Evolutionary conservation across 2,113 vertebrate genomes (phyloP), one percentile per base, ranked within the genome.

Genomic region (Apistogramma diplotaenia): DNA sequence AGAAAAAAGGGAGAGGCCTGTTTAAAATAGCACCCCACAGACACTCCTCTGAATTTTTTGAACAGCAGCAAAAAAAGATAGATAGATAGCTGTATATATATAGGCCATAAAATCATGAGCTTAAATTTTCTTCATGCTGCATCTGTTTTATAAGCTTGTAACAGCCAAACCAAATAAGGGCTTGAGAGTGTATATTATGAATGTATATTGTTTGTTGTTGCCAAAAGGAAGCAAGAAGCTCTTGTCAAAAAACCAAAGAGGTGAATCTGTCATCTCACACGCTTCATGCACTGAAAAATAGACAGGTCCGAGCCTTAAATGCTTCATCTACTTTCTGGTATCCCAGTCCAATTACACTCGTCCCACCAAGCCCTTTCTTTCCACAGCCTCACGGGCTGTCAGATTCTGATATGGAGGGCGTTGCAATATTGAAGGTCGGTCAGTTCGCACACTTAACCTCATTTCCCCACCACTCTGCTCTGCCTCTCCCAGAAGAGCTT

Each of bases 371-470:
- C 77, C 53, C 57, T 78, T 82, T 75, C 82, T 81, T 75, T 89
- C 80, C 80, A 72, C 91, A 83, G 85, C 85, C 90, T 89, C 87
- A 73, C 53, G 54, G 90, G 71, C 92, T 91, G 92, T 93, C 91
- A 92, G 79, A 85, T 87, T 90, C 81, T 87, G 90, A 94, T 88
- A 86, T 25, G 90, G 79, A 84, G 84, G 89, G 77, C 85, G 58
- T 79, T 72, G 90, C 82, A 46, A 83, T 91, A 85, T 84, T 93
- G 92, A 94, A 94, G 93, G 93, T 93, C 90, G 79, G 90, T 78
- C 90, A 71, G 89, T 89, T 91, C 13, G 82, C 86, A 70, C 89
- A 92, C 86, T 93, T 94, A 92, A 93, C 91, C 92, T 92, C 89
- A 90, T 88, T 91, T 91, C 87, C 65, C 87, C 88, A 85, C 82